Percentiles rank a stretch among this genome's conserved stretches.
phyloP scores from a whole-genome alignment of 2,888 invertebrate species.

The Hypena proboscidalis region DNA sequence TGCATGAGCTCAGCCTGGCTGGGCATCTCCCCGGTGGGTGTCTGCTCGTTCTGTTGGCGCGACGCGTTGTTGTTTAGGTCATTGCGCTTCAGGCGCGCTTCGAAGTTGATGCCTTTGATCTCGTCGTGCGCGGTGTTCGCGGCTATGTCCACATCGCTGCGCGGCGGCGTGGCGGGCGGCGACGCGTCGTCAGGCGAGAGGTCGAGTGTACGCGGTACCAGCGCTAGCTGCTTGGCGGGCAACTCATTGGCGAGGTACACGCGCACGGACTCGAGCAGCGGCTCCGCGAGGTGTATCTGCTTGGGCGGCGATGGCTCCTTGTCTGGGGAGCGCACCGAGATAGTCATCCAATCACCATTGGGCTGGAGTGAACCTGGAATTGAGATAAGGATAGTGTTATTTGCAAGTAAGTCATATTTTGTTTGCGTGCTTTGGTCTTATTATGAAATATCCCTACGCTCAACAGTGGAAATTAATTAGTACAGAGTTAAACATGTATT shows the following conservation, averaged over 20 bases:
- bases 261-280: conserved; percentile 79
- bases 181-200: conserved; percentile 37
- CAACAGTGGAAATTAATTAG: too few species aligned
- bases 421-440: conserved; percentile 1
- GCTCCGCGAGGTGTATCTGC: conserved; percentile 76
- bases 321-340: conserved; percentile 75
- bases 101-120: conserved; percentile 79
- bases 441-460: too few species aligned
- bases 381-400: conserved; percentile 33
- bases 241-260: conserved; percentile 76
- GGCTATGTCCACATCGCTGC: conserved; percentile 76
- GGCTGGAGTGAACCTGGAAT: conserved; percentile 78
- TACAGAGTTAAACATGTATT: too few species aligned
- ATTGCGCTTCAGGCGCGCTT: conserved; percentile 74
- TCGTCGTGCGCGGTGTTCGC: conserved; percentile 72
- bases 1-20: conserved; percentile 82
- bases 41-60: conserved; percentile 48
- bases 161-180: conserved; percentile 47
- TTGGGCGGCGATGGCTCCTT: conserved; percentile 72
- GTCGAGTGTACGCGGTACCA: conserved; percentile 50
- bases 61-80: conserved; percentile 83
- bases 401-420: background rate
- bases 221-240: conserved; percentile 69
- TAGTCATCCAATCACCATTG: conserved; percentile 84
- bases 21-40: conserved; percentile 65